Evolutionary conservation across 64 coral and sea anemone genomes (phyloP).

Genomic region (Actinia tenebrosa): DNA sequence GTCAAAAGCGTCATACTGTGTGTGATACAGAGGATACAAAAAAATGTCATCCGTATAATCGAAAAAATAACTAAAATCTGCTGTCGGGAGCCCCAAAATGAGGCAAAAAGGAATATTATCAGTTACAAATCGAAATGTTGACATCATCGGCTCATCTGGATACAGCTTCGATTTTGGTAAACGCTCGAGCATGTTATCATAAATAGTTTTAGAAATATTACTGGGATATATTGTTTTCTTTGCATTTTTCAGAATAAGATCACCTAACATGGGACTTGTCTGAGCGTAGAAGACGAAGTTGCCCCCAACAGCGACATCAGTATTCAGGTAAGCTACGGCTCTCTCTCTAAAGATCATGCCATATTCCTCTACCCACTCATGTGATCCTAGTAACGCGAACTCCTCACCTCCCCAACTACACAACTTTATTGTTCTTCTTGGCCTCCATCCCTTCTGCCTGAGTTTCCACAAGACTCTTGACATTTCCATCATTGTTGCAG

Average conservation of each 20-base stretch:
- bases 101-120: constrained; percentile 43
- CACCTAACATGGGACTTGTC: constrained; percentile 19
- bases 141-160: constrained; percentile 5
- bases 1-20: constrained; percentile 49
- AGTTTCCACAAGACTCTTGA: constrained; percentile 42
- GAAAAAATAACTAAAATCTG: constrained; percentile 65
- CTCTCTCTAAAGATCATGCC: constrained; percentile 26
- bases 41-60: not conserved
- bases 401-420: constrained; percentile 61
- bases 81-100: constrained; percentile 28
- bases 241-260: constrained; percentile 37
- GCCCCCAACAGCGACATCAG: constrained; percentile 53
- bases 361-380: constrained; percentile 51
- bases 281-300: constrained; percentile 27
- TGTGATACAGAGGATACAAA: constrained; percentile 52
- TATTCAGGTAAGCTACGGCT: constrained; percentile 50
- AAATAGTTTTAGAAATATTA: constrained; percentile 14
- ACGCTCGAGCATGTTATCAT: constrained; percentile 35
- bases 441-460: constrained; percentile 37
- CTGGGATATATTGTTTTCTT: constrained; percentile 31
- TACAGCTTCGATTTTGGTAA: constrained; percentile 7
- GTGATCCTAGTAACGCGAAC: constrained; percentile 39
- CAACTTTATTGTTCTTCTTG: constrained; percentile 48
- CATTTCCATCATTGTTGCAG: constrained; percentile 52
- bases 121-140: constrained; percentile 1